Conservation (phyloP, 2,888 invertebrate genomes). For the Crossocerus cetratus region DNA sequence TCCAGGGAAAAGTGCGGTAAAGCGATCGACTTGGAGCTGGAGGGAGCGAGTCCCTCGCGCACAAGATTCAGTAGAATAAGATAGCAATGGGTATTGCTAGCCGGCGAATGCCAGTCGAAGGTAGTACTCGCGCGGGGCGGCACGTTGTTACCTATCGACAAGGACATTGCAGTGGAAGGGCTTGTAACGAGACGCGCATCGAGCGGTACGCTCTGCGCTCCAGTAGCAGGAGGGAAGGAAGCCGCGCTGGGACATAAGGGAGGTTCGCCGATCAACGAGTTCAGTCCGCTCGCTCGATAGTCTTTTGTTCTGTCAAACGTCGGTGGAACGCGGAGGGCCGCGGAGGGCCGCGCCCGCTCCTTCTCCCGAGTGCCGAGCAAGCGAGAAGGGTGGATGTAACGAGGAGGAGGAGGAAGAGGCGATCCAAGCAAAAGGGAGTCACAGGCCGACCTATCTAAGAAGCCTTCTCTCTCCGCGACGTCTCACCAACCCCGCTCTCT, state of each 20-base stretch:
- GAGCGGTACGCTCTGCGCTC: neutral
- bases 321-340: constrained; percentile 53
- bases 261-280: constrained; percentile 45
- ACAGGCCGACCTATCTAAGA: neutral
- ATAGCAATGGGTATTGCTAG: too few species aligned
- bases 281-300: constrained; percentile 67
- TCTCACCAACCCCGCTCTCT: neutral
- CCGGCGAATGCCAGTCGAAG: too few species aligned
- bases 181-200: neutral
- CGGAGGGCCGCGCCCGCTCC: constrained; percentile 69
- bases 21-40: too few species aligned
- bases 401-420: constrained; percentile 4
- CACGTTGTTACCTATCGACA: too few species aligned
- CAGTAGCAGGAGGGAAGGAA: neutral
- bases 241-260: constrained; percentile 26
- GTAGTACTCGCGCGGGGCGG: too few species aligned
- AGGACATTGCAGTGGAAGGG: neutral
- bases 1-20: too few species aligned
- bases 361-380: constrained; percentile 4
- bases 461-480: constrained; percentile 8
- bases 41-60: too few species aligned
- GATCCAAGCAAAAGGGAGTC: constrained; percentile 11
- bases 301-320: constrained; percentile 77
- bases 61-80: too few species aligned
- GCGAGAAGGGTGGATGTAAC: constrained; percentile 32